A percentile compares a stretch with the other conserved stretches of the same genome.
Evolutionary conservation across 1,140 invertebrate species (phyloP).

Genomic region (Macrosteles quadrilineatus): DNA sequence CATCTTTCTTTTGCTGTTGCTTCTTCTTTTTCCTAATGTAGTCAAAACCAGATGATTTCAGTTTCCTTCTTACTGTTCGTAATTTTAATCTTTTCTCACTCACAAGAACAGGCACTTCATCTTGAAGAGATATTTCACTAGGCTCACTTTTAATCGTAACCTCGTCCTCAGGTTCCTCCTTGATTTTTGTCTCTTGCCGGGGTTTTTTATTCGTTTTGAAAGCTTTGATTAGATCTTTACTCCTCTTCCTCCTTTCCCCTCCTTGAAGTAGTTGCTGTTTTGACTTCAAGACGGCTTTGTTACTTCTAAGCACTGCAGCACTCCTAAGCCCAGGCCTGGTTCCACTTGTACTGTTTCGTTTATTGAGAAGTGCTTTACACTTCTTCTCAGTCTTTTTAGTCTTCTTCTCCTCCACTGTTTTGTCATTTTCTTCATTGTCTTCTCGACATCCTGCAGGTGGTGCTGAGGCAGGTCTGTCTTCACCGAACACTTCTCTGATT

Average conservation of each 20-base stretch:
- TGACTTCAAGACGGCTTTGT: conserved; percentile 55
- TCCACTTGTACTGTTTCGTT: conserved; percentile 27
- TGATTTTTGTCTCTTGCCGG: conserved; percentile 37
- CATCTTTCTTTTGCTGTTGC: conserved; percentile 49
- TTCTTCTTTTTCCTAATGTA: conserved; percentile 88
- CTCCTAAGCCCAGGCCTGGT: conserved; percentile 34
- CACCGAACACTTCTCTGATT: conserved; percentile 77
- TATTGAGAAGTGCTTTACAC: conserved; percentile 28
- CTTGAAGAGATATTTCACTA: conserved; percentile 4
- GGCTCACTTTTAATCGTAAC: conserved; percentile 33
- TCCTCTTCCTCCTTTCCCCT: conserved; percentile 55
- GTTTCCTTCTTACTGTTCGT: conserved; percentile 59
- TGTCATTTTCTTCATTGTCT: conserved; percentile 46
- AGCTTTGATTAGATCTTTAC: conserved; percentile 54
- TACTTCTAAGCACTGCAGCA: conserved; percentile 52
- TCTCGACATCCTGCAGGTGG: conserved; percentile 53
- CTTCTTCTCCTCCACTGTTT: conserved; percentile 40
- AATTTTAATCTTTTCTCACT: conserved; percentile 55
- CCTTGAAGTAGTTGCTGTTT: conserved; percentile 53
- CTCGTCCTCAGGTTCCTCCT: conserved; percentile 48
- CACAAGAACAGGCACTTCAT: conserved; percentile 36
- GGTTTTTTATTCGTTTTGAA: conserved; percentile 40
- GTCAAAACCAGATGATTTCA: conserved; percentile 76
- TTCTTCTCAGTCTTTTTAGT: conserved; percentile 30
- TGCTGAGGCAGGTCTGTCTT: conserved; percentile 66